A percentile compares a stretch with the other conserved stretches of the same genome.
Evolutionary conservation across 1,140 invertebrate species (phyloP).

Genomic region (Metaphire vulgaris): DNA sequence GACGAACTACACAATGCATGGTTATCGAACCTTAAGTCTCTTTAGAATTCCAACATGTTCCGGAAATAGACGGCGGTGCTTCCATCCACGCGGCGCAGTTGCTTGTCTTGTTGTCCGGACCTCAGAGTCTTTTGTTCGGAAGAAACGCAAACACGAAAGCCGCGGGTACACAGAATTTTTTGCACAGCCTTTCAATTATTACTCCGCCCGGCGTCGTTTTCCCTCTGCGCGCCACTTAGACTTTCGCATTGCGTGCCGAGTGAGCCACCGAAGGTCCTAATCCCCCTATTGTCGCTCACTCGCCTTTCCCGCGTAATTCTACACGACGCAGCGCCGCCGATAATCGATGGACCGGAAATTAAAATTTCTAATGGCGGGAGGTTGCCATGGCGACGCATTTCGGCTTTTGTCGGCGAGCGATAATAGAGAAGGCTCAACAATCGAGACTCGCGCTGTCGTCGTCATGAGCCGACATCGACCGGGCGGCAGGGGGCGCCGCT

Average conservation of each 20-base stretch:
- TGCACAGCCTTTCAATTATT: too few species aligned
- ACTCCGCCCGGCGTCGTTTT: too few species aligned
- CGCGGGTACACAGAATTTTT: neutral
- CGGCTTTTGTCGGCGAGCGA: slow-evolving; percentile 1
- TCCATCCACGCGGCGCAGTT: too few species aligned
- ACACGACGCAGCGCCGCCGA: too few species aligned
- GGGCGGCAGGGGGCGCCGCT: too few species aligned
- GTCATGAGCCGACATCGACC: too few species aligned
- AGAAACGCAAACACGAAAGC: neutral
- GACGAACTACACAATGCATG: too few species aligned
- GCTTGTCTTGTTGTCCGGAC: neutral
- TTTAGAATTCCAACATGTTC: too few species aligned
- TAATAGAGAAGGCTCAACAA: neutral
- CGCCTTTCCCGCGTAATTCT: too few species aligned
- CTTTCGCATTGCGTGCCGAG: neutral
- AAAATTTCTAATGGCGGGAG: neutral
- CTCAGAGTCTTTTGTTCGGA: neutral
- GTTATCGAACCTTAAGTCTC: too few species aligned
- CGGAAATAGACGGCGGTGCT: too few species aligned
- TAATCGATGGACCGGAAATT: slow-evolving; percentile 2
- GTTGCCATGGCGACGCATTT: neutral
- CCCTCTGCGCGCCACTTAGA: too few species aligned
- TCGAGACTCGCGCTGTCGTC: neutral
- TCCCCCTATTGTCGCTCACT: neutral
- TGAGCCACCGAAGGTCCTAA: neutral